Percentiles rank a stretch among this genome's conserved stretches.
Evolutionary conservation across 2,888 invertebrate species (phyloP).

Genomic region (Meandrusa payeni): DNA sequence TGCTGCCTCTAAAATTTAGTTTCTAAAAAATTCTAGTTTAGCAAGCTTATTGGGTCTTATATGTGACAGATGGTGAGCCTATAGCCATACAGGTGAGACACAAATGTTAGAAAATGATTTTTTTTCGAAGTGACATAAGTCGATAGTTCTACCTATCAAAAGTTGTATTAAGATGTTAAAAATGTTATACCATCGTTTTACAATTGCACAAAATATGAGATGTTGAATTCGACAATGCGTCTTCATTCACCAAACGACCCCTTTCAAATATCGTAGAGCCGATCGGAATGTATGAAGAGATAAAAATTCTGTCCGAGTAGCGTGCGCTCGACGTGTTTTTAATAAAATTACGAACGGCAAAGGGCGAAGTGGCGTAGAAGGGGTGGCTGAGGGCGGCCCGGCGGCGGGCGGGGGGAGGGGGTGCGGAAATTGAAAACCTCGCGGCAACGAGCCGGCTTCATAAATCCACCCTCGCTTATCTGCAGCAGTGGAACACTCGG

Average conservation of each 20-base stretch:
- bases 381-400: conserved; percentile 28
- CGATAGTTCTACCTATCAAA: too few species aligned
- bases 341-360: conserved; percentile 67
- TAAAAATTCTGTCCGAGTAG: conserved; percentile 62
- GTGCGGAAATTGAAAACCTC: conserved; percentile 72
- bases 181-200: too few species aligned
- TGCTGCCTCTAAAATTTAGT: too few species aligned
- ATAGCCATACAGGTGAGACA: too few species aligned
- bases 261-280: conserved; percentile 37
- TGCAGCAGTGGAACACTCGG: conserved; percentile 33
- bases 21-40: too few species aligned
- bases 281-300: conserved; percentile 51
- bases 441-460: conserved; percentile 45
- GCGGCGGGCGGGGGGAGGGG: conserved; percentile 34
- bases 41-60: too few species aligned
- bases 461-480: conserved; percentile 60
- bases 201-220: too few species aligned
- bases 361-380: conserved; percentile 31
- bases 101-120: too few species aligned
- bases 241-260: conserved; percentile 30
- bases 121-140: too few species aligned
- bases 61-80: too few species aligned
- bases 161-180: too few species aligned
- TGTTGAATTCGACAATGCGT: too few species aligned
- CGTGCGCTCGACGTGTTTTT: conserved; percentile 54